These are phyloP conservation scores for Microctonus aethiopoides DNA, from an alignment of 2,888 invertebrate genomes.

Conservation along the genomic window DNA sequence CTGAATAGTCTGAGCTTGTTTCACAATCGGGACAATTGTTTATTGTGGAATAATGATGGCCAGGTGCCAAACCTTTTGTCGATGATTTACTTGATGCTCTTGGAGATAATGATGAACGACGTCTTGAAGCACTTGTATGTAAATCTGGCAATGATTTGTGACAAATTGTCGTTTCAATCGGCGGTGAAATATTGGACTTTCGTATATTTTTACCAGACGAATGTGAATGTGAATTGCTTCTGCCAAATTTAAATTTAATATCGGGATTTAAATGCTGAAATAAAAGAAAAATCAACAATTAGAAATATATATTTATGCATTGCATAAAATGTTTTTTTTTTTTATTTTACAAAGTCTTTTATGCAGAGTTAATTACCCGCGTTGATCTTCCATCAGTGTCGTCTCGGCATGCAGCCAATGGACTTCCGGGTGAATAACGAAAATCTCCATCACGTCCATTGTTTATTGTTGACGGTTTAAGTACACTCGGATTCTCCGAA, in stretches of 20 bases:
- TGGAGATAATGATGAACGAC: constrained; percentile 63
- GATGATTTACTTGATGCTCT: constrained; percentile 60
- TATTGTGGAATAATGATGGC: constrained; percentile 53
- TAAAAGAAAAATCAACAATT: no score
- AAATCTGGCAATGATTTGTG: constrained; percentile 88
- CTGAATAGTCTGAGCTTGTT: constrained; percentile 65
- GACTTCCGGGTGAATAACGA: constrained; percentile 57
- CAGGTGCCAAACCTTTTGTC: constrained; percentile 43
- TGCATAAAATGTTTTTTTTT: neutral
- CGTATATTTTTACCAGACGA: constrained; percentile 54
- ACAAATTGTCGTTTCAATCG: constrained; percentile 64
- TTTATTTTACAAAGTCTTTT: neutral
- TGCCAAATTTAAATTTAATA: constrained; percentile 62
- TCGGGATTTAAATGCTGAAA: constrained; percentile 55
- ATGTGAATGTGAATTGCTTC: constrained; percentile 64
- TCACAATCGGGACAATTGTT: constrained; percentile 64
- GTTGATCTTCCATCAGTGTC: constrained; percentile 38
- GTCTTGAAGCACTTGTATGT: constrained; percentile 69
- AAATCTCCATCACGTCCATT: constrained; percentile 57
- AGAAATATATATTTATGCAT: no score
- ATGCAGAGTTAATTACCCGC: neutral
- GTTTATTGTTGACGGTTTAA: constrained; percentile 31
- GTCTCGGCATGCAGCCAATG: constrained; percentile 58
- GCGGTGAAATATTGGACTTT: constrained; percentile 56
- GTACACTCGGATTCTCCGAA: constrained; percentile 62